Percentiles rank a stretch among this genome's conserved stretches.
These are phyloP conservation scores for Andricus quercusramuli DNA, from an alignment of 2,888 invertebrate species.

Conservation along the genomic window DNA sequence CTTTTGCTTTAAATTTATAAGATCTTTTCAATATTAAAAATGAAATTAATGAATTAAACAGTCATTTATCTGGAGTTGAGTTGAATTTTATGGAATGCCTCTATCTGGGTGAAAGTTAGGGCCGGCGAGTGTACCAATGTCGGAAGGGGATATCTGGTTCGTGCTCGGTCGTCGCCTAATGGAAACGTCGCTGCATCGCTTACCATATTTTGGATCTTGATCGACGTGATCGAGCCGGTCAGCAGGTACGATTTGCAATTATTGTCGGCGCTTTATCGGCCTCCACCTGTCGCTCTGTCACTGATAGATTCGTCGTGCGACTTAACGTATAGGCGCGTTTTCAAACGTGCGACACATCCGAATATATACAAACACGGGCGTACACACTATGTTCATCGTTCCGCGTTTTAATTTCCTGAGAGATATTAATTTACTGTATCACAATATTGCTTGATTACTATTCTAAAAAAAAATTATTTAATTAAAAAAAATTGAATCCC, in stretches of 20 bases:
- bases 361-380: slow-evolving; percentile 9
- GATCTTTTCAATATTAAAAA: not conserved
- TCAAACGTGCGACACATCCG: slow-evolving; percentile 59
- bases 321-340: slow-evolving; percentile 62
- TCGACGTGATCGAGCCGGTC: slow-evolving; percentile 63
- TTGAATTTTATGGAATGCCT: not conserved
- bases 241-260: slow-evolving; percentile 70
- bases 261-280: slow-evolving; percentile 71
- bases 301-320: slow-evolving; percentile 68
- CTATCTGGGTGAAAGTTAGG: slow-evolving; percentile 14
- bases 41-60: not conserved
- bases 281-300: slow-evolving; percentile 67
- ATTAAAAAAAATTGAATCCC: no score
- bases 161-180: slow-evolving; percentile 46
- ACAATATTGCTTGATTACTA: not conserved
- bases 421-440: not conserved
- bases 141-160: slow-evolving; percentile 20
- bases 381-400: slow-evolving; percentile 1
- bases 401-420: not conserved
- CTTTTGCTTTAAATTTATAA: no score
- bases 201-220: slow-evolving; percentile 67
- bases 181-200: slow-evolving; percentile 56
- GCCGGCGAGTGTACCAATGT: not conserved
- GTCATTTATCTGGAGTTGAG: not conserved
- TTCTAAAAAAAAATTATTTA: no score